Evolutionary conservation across 1,140 invertebrate species (phyloP), one percentile per base, ranked within the genome.

Genomic region (Linepithema humile): DNA sequence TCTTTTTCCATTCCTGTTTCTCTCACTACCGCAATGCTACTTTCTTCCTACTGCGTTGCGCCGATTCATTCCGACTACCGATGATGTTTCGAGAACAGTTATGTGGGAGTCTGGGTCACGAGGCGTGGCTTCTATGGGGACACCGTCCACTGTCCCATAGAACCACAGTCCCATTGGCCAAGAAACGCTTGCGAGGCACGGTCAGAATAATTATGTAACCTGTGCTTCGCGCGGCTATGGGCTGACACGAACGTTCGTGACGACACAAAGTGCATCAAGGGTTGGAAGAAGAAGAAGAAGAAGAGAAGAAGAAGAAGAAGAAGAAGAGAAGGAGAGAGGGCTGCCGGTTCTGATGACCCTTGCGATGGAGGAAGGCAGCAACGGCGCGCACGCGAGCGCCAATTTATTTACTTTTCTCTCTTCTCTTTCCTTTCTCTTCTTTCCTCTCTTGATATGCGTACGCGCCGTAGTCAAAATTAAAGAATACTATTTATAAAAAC

Each of bases 101-200:
- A 94, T 92, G 91, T 94, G 91, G 93, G 93, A 93, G 93, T 94
- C 92, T 94, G 93, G 94, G 94, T 94, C 93, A 94, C 93, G 91
- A 94, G 94, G 94, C 94, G 94, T 94, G 94, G 94, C 93, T 93
- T 94, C 86, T 91, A 92, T 90, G 88, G 88, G 86, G 90, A 93
- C 90, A 92, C 87, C 91, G 88, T 89, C 91, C 89, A 91, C 90
- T 93, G 93, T 94, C 93, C 93, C 93, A 94, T 94, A 94, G 93
- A 93, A 93, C 92, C 91, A 94, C 89, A 94, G 90, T 94, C 91
- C 92, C 85, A 94, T 94, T 94, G 93, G 93, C 93, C 94, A 94
- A 94, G 91, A 94, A 94, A 94, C 91, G 89, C 83, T 92, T 86
- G 38, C 88, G 89, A 92, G 88, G 90, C 92, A 93, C 90, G 91